These are phyloP conservation scores for Gadopsis marmoratus DNA, from an alignment of 2,797 vertebrate species.

Conservation along the genomic window DNA sequence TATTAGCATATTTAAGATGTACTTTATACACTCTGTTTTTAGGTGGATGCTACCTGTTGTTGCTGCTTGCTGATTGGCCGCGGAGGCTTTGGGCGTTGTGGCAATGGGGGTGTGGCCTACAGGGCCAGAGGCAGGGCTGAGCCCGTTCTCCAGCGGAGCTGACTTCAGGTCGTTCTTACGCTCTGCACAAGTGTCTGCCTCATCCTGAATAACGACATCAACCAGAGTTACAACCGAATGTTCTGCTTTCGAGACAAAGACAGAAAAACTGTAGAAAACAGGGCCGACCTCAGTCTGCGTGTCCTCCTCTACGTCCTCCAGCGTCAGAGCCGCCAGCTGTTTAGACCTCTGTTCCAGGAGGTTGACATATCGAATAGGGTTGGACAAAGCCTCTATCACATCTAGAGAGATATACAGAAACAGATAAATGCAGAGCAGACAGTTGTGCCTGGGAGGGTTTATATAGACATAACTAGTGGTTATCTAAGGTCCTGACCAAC, in stretches of 20 bases:
- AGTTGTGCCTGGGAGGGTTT: neutral
- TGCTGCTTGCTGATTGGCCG: constrained; percentile 89
- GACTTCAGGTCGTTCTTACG: constrained; percentile 89
- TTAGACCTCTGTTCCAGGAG: constrained; percentile 98
- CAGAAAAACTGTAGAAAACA: neutral
- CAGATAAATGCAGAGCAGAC: no score
- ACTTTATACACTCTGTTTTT: no score
- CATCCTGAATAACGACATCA: constrained; percentile 62
- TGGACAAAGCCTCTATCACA: constrained; percentile 97
- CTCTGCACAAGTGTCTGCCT: constrained; percentile 82
- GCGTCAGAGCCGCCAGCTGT: constrained; percentile 94
- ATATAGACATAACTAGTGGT: neutral
- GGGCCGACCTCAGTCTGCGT: constrained; percentile 89
- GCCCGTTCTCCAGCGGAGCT: constrained; percentile 92
- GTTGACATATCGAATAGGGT: constrained; percentile 97
- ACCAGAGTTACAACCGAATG: neutral
- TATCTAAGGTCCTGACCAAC: neutral
- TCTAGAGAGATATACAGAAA: constrained; percentile 80
- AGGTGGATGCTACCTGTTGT: constrained; percentile 85
- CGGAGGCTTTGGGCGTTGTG: constrained; percentile 89
- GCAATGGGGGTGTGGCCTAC: constrained; percentile 84
- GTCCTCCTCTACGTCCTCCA: constrained; percentile 94
- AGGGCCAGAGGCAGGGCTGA: constrained; percentile 88
- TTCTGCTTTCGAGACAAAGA: neutral
- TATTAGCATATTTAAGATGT: neutral